A percentile compares a stretch with the other conserved stretches of the same genome.
These are phyloP conservation scores for Urocitellus parryii DNA, from an alignment of 2,113 vertebrate genomes.

Conservation along the genomic window DNA sequence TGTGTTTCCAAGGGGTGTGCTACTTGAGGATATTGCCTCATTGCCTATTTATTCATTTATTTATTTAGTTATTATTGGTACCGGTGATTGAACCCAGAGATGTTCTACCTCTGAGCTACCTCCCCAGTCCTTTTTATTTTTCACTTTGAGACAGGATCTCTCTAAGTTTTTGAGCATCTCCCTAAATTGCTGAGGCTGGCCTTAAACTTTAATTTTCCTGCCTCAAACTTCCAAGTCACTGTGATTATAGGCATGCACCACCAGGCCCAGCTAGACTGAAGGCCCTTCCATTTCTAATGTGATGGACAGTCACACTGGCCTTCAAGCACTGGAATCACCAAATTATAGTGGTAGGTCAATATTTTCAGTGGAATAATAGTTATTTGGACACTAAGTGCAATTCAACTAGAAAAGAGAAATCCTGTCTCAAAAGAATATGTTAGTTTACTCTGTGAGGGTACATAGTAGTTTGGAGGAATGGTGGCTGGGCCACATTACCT, in stretches of 20 bases:
- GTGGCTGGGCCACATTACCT: neutral
- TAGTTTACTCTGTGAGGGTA: neutral
- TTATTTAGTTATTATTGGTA: too few relatives aligned
- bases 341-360: neutral
- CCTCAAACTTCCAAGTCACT: too few relatives aligned
- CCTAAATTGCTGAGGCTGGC: too few relatives aligned
- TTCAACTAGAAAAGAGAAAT: neutral
- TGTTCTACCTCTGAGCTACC: too few relatives aligned
- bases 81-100: too few relatives aligned
- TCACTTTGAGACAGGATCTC: too few relatives aligned
- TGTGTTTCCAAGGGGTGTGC: neutral
- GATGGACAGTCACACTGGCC: neutral
- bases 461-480: neutral
- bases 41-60: too few relatives aligned
- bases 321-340: neutral
- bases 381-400: neutral
- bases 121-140: too few relatives aligned
- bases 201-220: too few relatives aligned
- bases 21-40: neutral
- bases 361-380: conserved; percentile 43
- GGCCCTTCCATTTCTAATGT: neutral
- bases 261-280: neutral
- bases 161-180: too few relatives aligned
- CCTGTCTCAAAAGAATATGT: neutral
- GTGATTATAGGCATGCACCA: too few relatives aligned